These are phyloP conservation scores for Salminus brasiliensis DNA, from an alignment of 2,113 vertebrate species.

Conservation along the genomic window DNA sequence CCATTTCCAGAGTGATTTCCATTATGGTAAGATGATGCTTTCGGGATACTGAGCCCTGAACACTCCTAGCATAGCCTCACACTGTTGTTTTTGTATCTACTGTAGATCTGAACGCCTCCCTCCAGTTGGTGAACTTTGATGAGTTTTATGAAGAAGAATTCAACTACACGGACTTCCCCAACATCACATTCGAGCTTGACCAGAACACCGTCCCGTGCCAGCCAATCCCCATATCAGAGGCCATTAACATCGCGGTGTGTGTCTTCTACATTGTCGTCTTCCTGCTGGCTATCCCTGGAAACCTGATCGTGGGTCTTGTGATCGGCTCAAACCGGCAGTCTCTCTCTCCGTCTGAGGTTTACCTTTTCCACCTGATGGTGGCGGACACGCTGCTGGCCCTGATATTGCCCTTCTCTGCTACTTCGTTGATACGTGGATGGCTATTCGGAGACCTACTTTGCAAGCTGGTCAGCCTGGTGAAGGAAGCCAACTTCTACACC, in stretches of 20 bases:
- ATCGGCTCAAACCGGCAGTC: slow-evolving; percentile 58
- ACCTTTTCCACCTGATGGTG: slow-evolving; percentile 73
- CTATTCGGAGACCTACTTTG: slow-evolving; percentile 73
- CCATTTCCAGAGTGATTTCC: no score
- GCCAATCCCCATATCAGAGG: not conserved
- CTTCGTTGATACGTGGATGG: slow-evolving; percentile 66
- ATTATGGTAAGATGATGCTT: no score
- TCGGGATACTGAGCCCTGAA: no score
- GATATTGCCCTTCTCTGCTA: slow-evolving; percentile 75
- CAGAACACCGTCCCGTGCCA: slow-evolving; percentile 61
- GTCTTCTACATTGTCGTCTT: slow-evolving; percentile 70
- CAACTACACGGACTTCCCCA: slow-evolving; percentile 62
- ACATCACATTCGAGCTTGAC: slow-evolving; percentile 44
- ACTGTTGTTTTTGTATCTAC: no score
- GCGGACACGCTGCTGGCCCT: slow-evolving; percentile 74
- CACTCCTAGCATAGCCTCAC: no score
- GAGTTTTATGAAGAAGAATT: slow-evolving; percentile 43
- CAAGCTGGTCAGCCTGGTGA: slow-evolving; percentile 69
- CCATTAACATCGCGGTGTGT: slow-evolving; percentile 24
- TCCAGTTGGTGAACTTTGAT: slow-evolving; percentile 27
- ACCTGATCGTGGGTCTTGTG: slow-evolving; percentile 71
- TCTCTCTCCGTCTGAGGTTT: slow-evolving; percentile 73
- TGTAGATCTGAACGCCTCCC: slow-evolving; percentile 61
- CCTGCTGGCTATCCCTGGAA: slow-evolving; percentile 74
- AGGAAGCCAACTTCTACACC: slow-evolving; percentile 78